Conservation (phyloP, 2,888 invertebrate genomes). For the Yponomeuta evonymella region DNA sequence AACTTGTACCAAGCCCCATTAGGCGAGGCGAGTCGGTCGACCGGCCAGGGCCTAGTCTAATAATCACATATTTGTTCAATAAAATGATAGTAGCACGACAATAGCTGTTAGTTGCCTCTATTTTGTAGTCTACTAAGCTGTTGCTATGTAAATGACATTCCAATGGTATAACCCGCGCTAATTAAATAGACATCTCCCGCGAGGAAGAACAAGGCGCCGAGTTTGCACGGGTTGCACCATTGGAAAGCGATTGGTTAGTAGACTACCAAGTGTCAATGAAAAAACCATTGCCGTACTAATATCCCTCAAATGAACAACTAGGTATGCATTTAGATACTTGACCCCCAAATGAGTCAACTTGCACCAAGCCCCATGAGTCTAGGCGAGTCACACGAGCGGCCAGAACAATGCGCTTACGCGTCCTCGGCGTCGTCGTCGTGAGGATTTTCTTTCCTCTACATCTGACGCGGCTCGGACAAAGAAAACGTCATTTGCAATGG, state of each 20-base stretch:
- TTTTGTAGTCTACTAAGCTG: too few relatives aligned
- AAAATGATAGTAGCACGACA: too few relatives aligned
- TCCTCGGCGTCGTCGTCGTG: slow-evolving; percentile 45
- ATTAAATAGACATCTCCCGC: too few relatives aligned
- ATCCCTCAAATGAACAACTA: too few relatives aligned
- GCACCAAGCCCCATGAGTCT: slow-evolving; percentile 6
- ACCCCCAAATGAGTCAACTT: slow-evolving; percentile 20
- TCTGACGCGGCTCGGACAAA: slow-evolving; percentile 55
- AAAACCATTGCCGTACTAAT: too few relatives aligned
- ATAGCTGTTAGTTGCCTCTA: too few relatives aligned
- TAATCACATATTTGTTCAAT: background rate
- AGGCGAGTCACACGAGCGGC: slow-evolving; percentile 23
- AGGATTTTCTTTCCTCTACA: slow-evolving; percentile 56
- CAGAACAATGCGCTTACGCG: slow-evolving; percentile 54
- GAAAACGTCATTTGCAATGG: slow-evolving; percentile 52
- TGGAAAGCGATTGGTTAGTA: too few relatives aligned
- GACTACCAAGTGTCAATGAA: too few relatives aligned
- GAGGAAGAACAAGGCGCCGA: too few relatives aligned
- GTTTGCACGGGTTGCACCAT: too few relatives aligned
- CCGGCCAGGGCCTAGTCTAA: background rate
- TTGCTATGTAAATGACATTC: too few relatives aligned
- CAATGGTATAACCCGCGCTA: too few relatives aligned
- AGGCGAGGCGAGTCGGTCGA: slow-evolving; percentile 19
- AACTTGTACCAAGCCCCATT: slow-evolving; percentile 14
- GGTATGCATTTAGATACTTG: background rate